Conservation (phyloP, 2,113 vertebrate species). For the Passer domesticus region DNA sequence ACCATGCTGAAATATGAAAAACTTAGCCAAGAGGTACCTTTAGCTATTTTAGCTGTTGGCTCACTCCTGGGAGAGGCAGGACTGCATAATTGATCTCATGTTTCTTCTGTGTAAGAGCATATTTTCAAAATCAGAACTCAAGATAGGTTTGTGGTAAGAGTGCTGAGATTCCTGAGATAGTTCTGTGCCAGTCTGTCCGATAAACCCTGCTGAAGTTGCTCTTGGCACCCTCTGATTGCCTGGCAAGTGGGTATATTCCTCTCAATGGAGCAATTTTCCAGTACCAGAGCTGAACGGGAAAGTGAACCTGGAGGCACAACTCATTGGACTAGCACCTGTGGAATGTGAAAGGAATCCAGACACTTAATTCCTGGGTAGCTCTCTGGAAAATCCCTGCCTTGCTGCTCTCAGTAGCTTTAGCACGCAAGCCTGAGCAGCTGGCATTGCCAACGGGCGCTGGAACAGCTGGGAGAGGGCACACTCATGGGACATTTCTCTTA, state of each 20-base stretch:
- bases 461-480: neutral
- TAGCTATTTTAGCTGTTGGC: neutral
- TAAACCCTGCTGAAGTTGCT: neutral
- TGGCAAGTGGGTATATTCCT: neutral
- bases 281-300: slow-evolving; percentile 4
- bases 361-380: slow-evolving; percentile 46
- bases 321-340: neutral
- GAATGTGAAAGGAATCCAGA: slow-evolving; percentile 54
- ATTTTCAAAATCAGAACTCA: slow-evolving; percentile 30
- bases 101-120: neutral
- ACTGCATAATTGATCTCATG: neutral
- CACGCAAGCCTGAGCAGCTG: neutral
- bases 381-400: slow-evolving; percentile 45
- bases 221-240: neutral
- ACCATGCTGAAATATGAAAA: neutral
- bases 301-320: neutral
- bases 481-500: neutral
- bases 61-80: neutral
- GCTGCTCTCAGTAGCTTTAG: neutral
- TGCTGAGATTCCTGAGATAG: slow-evolving; percentile 37
- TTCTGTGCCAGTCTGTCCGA: neutral
- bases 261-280: neutral
- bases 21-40: neutral
- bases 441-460: fast-evolving
- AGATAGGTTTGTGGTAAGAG: slow-evolving; percentile 9